Conservation (phyloP, 2,888 invertebrate species). For the Cyaniris semiargus region DNA sequence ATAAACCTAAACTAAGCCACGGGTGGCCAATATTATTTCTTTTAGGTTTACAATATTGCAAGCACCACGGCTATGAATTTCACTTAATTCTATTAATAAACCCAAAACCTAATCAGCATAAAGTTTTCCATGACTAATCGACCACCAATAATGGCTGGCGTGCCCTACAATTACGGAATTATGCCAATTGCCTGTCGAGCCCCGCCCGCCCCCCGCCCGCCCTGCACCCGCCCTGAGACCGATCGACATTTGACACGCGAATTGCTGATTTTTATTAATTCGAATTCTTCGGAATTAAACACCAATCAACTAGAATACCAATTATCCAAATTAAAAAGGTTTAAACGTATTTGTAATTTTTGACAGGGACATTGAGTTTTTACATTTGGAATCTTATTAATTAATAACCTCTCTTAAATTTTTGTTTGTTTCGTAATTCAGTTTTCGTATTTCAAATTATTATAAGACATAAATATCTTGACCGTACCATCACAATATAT, state of each 20-base stretch:
- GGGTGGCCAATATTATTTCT: no score
- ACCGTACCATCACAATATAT: no score
- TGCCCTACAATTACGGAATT: not conserved
- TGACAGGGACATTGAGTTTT: not conserved
- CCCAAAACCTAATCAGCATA: not conserved
- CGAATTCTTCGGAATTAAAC: not conserved
- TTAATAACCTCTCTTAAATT: no score
- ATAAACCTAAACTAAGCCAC: no score
- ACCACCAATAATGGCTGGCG: not conserved
- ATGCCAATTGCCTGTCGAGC: not conserved
- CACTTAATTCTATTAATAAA: not conserved
- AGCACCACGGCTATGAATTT: not conserved
- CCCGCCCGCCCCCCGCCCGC: not conserved
- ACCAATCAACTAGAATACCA: not conserved
- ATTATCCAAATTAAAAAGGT: not conserved
- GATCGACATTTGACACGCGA: slow-evolving; percentile 10
- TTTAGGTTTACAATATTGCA: not conserved
- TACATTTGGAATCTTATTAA: not conserved
- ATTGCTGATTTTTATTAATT: slow-evolving; percentile 8
- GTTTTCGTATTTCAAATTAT: no score
- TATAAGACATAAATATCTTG: no score
- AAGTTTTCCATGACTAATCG: not conserved
- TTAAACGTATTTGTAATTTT: not conserved
- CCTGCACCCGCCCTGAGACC: not conserved
- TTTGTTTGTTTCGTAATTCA: no score